phyloP scores from a whole-genome alignment of 2,888 invertebrate genomes.

The Lasioglossum morio region DNA sequence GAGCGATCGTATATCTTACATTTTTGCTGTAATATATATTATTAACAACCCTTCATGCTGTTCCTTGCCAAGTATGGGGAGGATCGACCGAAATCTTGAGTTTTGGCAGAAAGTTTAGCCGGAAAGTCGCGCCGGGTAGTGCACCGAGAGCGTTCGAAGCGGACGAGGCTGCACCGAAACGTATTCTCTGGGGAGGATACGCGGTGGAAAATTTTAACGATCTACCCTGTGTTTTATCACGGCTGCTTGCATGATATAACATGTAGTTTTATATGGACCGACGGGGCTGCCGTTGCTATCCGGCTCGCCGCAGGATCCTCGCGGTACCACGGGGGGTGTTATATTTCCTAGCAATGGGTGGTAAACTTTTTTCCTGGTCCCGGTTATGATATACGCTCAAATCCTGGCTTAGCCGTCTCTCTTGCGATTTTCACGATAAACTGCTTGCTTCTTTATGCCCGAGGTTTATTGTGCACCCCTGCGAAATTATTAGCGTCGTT shows the following conservation, averaged over 20 bases:
- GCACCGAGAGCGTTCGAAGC: background rate
- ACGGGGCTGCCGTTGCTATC: constrained; percentile 36
- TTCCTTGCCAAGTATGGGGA: background rate
- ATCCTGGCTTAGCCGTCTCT: constrained; percentile 48
- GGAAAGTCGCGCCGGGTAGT: background rate
- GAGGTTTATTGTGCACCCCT: constrained; percentile 52
- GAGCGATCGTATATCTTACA: background rate
- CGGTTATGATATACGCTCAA: constrained; percentile 61
- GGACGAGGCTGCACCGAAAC: background rate
- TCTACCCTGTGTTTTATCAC: constrained; percentile 64
- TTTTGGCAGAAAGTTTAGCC: background rate
- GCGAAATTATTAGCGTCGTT: constrained; percentile 51
- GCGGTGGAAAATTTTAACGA: constrained; percentile 52
- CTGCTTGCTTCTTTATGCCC: constrained; percentile 41
- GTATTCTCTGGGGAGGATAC: constrained; percentile 5
- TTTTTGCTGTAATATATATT: background rate
- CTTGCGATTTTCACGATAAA: constrained; percentile 57
- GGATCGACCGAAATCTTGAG: background rate
- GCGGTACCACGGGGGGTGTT: constrained; percentile 61
- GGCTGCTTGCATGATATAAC: constrained; percentile 68
- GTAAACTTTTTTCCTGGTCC: constrained; percentile 61
- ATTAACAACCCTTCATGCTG: background rate
- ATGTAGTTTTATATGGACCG: constrained; percentile 62
- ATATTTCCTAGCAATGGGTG: constrained; percentile 70
- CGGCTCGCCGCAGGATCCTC: constrained; percentile 54